phyloP scores from a whole-genome alignment of 2,797 vertebrate genomes.

The Liasis olivaceus region DNA sequence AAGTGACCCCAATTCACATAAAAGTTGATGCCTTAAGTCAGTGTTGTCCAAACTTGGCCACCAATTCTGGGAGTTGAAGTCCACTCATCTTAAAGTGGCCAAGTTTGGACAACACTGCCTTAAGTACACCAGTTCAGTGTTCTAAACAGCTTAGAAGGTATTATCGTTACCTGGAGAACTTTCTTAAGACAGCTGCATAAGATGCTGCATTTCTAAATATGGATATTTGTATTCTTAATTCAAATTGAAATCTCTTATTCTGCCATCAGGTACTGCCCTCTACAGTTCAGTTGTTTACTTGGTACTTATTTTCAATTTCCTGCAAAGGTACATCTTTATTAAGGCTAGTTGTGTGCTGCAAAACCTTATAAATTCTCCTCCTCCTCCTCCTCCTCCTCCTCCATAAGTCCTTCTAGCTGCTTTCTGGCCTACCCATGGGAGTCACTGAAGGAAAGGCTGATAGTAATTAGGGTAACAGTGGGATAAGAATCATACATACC shows the following conservation, averaged over 20 bases:
- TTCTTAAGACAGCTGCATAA: slow-evolving; percentile 34
- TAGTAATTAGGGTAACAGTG: slow-evolving; percentile 19
- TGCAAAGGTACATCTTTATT: slow-evolving; percentile 33
- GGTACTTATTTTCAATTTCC: slow-evolving; percentile 30
- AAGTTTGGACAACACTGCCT: neutral
- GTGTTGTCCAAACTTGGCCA: too few relatives aligned
- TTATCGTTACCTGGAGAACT: neutral
- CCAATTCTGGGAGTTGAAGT: too few relatives aligned
- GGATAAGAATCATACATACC: slow-evolving; percentile 54
- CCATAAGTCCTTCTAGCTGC: neutral
- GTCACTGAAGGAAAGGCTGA: slow-evolving; percentile 15
- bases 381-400: neutral
- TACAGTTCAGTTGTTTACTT: slow-evolving; percentile 2
- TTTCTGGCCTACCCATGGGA: slow-evolving; percentile 38
- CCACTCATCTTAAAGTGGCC: too few relatives aligned
- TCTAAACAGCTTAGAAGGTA: neutral
- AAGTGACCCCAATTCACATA: neutral
- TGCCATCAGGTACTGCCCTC: neutral
- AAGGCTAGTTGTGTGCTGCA: slow-evolving; percentile 15
- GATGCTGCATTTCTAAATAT: slow-evolving; percentile 16
- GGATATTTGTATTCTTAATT: neutral
- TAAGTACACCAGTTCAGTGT: neutral
- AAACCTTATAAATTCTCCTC: slow-evolving; percentile 28
- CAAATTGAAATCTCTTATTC: neutral
- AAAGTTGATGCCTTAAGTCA: too few relatives aligned